Base-by-base conservation (phyloP, 2,113 vertebrate genomes). In the Mirounga angustirostris region DNA sequence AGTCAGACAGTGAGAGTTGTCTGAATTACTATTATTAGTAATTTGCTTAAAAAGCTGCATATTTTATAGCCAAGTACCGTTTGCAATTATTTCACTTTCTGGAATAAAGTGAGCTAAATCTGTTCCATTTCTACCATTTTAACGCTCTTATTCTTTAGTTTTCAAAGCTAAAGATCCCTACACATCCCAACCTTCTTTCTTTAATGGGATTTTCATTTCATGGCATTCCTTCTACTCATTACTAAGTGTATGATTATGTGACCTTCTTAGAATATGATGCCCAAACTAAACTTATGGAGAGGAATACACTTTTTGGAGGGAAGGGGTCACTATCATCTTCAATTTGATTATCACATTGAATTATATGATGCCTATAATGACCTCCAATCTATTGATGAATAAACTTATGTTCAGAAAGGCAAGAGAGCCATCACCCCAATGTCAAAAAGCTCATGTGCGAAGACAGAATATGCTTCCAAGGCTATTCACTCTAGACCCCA, bases 81-180 rank as follows among this genome's bases (percentile, higher is more conserved):
- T 46, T 73, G n/a, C 28, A 80, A 30, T 94, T 71, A 30, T 84
- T 73, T 54, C n/a, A 61, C 61, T 85, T 80, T 80, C n/a, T 58
- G 7, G 24, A 13, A 1, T 21, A 52, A 86, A 58, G 54, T 14
- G 10, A 50, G 4, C 28, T 58, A 58, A 59, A 67, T 28, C 85
- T 50, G 21, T 33, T 73, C 15, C 52, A 58, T 73, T 56, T 73
- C 26, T 19, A 6, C 50, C 11, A 30, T 19, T 56, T 71, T 52
- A 18, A 18, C 3, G 19, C 40, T 67, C 12, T 24, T 28, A 58
- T 28, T 56, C 9, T 88, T 28, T 30, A 12, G 15, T n/a, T 40
- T 65, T 65, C 36, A 81, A 81, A 65, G 15, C n/a, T n/a, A 15
- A 50, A 4, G 1, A 22, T 33, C 10, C 7, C 11, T 92, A 3